Evolutionary conservation across 2,797 vertebrate species (phyloP).

Genomic region (Clarias platycephalus): DNA sequence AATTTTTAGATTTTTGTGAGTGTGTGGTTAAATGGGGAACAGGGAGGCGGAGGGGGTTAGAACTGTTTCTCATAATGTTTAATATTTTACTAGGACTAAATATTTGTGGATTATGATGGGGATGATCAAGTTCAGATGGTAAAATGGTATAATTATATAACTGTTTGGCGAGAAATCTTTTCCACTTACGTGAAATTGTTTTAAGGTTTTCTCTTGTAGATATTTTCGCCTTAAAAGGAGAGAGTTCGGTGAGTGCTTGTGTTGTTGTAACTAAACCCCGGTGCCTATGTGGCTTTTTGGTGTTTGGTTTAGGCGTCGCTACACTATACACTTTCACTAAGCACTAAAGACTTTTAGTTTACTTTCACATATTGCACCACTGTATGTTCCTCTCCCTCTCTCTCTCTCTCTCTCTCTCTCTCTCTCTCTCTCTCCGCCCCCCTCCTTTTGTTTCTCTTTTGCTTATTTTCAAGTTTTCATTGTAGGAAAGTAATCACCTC

Average conservation of each 20-base stretch:
- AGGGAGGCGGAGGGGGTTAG: background rate
- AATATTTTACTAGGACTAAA: constrained; percentile 2
- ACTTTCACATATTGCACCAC: background rate
- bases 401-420: too few species aligned
- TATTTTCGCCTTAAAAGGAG: constrained; percentile 34
- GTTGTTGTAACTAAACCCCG: background rate
- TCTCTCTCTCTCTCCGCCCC: background rate
- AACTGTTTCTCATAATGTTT: constrained; percentile 10
- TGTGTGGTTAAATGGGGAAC: background rate
- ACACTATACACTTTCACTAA: constrained; percentile 4
- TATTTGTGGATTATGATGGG: constrained; percentile 9
- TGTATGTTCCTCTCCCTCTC: background rate
- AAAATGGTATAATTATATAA: background rate
- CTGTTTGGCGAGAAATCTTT: constrained; percentile 2
- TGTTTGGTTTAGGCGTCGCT: background rate
- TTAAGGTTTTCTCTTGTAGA: background rate
- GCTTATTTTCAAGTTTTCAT: background rate
- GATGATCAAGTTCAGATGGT: constrained; percentile 24
- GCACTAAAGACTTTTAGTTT: background rate
- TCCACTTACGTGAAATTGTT: background rate
- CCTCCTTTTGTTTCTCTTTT: background rate
- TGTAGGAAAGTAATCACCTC: background rate
- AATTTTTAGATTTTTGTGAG: background rate
- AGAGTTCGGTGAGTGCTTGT: background rate
- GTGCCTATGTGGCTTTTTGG: background rate